Base-by-base conservation (phyloP, 2,113 vertebrate species). In the Neolamprologus variostigma region DNA sequence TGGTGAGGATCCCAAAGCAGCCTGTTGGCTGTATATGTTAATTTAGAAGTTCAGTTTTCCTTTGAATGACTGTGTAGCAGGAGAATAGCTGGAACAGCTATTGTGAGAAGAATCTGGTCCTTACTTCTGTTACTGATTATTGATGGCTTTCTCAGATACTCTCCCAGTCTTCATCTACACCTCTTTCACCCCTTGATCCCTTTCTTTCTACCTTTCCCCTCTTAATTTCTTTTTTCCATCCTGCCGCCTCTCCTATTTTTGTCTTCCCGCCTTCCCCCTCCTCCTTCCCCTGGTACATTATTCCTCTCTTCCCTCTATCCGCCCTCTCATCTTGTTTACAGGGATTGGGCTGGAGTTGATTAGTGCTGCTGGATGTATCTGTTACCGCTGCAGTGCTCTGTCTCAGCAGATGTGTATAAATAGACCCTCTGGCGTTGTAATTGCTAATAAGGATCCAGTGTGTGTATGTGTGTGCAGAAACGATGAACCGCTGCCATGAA, bases 401-500 rank as follows among this genome's bases (percentile, higher is more conserved):
- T 85, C 87, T 89, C 80, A 81, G 54, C 85, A 91, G 37, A 86
- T 88, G 90, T 89, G 88, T 87, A 81, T 76, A 86, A 93, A 88
- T 83, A 91, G 80, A 84, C 86, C 85, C 88, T 85, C 55, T 82
- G 82, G 90, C 23, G 12, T 81, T 85, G 87, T 86, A 87, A 81
- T 87, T 92, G 89, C 83, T 92, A 92, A 94, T 92, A 83, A 89
- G 90, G 83, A 84, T 82, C 54, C 63, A 87, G 79, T 28, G 47
- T 76, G 37, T 86, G 40, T 57, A 84, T 84, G 76, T 82, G 81
- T 84, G 55, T 66, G 80, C 59, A 68, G 80, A 61, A 83, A 86
- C 82, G 66, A 85, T 21, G 61, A 53, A 57, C 82, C 68, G 42
- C 84, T 86, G 82, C 91, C 82, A 83, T 55, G 21, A 87, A n/a